A percentile compares a stretch with the other conserved stretches of the same genome.
Evolutionary conservation across 2,113 vertebrate species (phyloP).

Genomic region (Grus americana): DNA sequence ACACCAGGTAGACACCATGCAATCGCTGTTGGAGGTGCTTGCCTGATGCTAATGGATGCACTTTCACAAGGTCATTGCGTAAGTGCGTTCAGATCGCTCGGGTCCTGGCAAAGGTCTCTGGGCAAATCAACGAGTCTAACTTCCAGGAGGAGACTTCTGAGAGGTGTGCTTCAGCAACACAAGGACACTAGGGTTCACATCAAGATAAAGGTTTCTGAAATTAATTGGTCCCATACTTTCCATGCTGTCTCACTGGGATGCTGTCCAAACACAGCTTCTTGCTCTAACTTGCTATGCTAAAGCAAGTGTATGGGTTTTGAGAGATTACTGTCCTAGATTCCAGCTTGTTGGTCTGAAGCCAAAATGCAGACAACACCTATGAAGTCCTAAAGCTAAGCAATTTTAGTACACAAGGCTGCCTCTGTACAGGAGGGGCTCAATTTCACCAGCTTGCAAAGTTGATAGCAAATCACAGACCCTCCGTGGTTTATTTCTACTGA

Average conservation of each 20-base stretch:
- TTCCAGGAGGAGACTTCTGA: not conserved
- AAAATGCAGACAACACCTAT: not conserved
- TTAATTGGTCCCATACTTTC: not conserved
- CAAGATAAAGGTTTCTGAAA: not conserved
- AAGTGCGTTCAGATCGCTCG: not conserved
- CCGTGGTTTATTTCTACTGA: not conserved
- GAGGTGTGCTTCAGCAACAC: not conserved
- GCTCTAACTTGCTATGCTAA: conserved; percentile 25
- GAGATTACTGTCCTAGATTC: not conserved
- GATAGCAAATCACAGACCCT: not conserved
- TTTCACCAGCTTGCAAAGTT: not conserved
- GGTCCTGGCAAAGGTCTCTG: not conserved
- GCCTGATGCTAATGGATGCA: not conserved
- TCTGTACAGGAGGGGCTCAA: not conserved
- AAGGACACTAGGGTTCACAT: not conserved
- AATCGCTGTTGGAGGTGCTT: not conserved
- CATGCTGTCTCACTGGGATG: not conserved
- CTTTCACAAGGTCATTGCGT: not conserved
- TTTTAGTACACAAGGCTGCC: not conserved
- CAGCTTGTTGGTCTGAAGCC: not conserved
- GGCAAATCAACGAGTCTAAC: not conserved
- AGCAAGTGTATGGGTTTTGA: not conserved
- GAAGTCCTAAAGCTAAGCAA: not conserved
- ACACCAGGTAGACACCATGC: not conserved
- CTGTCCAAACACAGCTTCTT: not conserved